These are phyloP conservation scores for Clupea harengus DNA, from an alignment of 2,113 vertebrate genomes.

Conservation along the genomic window DNA sequence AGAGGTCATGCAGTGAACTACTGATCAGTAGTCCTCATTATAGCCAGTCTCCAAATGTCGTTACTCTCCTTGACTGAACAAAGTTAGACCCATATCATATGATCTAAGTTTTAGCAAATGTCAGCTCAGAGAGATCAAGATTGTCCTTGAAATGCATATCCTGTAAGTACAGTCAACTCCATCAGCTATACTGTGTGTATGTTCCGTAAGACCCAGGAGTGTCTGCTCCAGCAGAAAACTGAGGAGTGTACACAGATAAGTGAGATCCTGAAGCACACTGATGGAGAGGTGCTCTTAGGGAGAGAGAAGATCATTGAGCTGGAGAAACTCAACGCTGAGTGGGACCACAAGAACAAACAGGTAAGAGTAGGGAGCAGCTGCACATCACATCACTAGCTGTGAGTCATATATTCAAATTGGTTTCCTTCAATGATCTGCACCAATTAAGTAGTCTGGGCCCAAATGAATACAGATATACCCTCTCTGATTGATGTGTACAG, in stretches of 20 bases:
- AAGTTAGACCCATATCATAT: neutral
- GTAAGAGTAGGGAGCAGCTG: neutral
- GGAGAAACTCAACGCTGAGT: constrained; percentile 71
- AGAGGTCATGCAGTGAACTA: too few species aligned
- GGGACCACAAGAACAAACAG: constrained; percentile 71
- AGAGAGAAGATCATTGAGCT: constrained; percentile 55
- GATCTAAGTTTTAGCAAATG: neutral
- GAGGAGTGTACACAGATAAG: constrained; percentile 68
- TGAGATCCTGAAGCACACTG: constrained; percentile 66
- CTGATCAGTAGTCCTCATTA: too few species aligned
- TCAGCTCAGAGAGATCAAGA: neutral
- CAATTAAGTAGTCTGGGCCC: too few species aligned
- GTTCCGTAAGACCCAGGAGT: constrained; percentile 46
- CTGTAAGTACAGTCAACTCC: neutral
- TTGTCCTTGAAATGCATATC: too few species aligned
- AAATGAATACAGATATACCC: too few species aligned
- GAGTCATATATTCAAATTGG: too few species aligned
- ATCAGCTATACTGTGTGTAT: neutral
- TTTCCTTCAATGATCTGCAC: too few species aligned
- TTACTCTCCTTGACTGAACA: neutral
- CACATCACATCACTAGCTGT: too few species aligned
- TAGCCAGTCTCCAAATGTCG: too few species aligned
- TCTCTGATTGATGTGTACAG: too few species aligned
- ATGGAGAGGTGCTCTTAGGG: constrained; percentile 69
- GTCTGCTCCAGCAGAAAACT: constrained; percentile 60